A percentile compares a stretch with the other conserved stretches of the same genome.
Evolutionary conservation across 2,888 invertebrate genomes (phyloP).

Genomic region (Masnerella sp.): DNA sequence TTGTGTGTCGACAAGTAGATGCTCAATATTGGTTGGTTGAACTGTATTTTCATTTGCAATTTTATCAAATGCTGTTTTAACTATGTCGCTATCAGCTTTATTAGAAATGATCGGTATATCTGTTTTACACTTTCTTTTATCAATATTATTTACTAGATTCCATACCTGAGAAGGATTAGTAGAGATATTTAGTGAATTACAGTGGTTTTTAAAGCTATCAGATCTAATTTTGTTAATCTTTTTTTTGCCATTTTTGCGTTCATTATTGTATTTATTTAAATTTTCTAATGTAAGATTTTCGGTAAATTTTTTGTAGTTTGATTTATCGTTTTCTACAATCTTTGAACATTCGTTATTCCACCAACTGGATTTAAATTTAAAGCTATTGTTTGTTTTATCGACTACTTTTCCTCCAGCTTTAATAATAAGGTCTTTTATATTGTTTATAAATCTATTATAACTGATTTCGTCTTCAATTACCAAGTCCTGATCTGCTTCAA

Average conservation of each 20-base stretch:
- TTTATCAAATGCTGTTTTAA: constrained; percentile 1
- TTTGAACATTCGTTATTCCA: constrained; percentile 14
- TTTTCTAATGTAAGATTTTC: neutral
- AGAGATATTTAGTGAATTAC: neutral
- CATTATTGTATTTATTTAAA: neutral
- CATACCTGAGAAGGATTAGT: neutral
- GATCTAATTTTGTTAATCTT: constrained; percentile 9
- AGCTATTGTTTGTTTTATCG: neutral
- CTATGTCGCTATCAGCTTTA: neutral
- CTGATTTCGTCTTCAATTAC: neutral
- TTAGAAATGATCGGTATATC: no score
- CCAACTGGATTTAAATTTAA: no score
- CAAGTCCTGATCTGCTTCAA: neutral
- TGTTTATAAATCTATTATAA: neutral
- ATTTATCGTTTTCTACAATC: neutral
- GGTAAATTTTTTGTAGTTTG: constrained; percentile 8
- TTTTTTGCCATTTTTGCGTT: neutral
- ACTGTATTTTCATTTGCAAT: neutral
- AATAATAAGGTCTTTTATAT: neutral
- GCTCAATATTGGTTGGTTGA: neutral
- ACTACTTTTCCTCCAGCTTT: neutral
- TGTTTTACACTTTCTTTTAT: no score
- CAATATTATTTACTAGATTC: constrained; percentile 8
- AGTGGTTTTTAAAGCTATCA: neutral
- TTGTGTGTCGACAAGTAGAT: neutral